Evolutionary conservation across 2,888 invertebrate genomes (phyloP).

Genomic region (Onthophagus sagittarius): DNA sequence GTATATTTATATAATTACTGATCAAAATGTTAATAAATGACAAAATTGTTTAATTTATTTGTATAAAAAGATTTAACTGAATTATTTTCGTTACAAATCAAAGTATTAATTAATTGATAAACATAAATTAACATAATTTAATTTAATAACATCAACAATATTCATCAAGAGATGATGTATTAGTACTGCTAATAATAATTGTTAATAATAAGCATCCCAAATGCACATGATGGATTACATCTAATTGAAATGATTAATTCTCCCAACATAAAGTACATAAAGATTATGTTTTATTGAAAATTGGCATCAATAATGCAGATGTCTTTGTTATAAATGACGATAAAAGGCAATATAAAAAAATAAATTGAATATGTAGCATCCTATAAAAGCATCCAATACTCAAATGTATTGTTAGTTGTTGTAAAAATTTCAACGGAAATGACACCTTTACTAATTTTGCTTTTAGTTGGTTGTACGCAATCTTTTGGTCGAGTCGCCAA

Average conservation of each 20-base stretch:
- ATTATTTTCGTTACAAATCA: too few species aligned
- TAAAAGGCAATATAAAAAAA: background rate
- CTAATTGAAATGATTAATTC: background rate
- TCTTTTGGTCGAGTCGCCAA: background rate
- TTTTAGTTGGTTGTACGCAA: background rate
- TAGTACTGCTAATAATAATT: background rate
- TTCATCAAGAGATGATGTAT: background rate
- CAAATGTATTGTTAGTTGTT: background rate
- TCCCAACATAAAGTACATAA: background rate
- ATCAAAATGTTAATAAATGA: too few species aligned
- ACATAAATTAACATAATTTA: background rate
- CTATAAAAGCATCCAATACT: background rate
- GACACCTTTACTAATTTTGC: background rate
- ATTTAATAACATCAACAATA: background rate
- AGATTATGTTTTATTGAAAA: background rate
- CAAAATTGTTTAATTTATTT: too few species aligned
- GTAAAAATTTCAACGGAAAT: background rate
- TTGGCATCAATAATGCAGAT: background rate
- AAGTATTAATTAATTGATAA: background rate
- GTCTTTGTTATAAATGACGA: background rate
- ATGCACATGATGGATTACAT: background rate
- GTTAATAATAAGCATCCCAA: background rate
- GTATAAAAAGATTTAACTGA: too few species aligned
- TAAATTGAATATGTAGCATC: background rate
- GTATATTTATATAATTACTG: too few species aligned